Evolutionary conservation across 2,888 invertebrate species (phyloP), one percentile per base, ranked within the genome.

Genomic region (Listrodromus nycthemerus): DNA sequence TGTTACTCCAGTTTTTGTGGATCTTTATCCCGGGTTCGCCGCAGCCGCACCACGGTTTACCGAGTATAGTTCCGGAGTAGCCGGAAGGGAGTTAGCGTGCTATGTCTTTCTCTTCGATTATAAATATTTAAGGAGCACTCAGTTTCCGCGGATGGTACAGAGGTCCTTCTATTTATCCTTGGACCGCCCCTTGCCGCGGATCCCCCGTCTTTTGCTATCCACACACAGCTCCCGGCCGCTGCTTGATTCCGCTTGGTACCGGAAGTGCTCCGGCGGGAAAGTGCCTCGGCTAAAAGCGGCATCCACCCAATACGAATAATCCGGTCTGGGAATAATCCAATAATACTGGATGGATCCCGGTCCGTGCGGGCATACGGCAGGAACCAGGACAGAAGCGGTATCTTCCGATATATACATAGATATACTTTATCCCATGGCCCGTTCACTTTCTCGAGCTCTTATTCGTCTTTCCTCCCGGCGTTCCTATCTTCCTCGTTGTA

Each of bases 271-370:
- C 50, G 55, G 55, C 55, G 78, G 52, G 71, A 75, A 79, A 65
- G 74, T 70, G 74, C 70, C 70, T 10, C 63, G 55, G 75, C 78
- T 71, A 48, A 70, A 70, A 75, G 84, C 71, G 70, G 78, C 84
- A 81, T 84, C 78, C 75, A 74, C 65, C 81, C 84, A 84, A 84
- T 84, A 79, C 79, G 84, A 84, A 82, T 84, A 84, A 84, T 84
- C 84, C 84, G 66, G 66, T 66, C 82, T 63, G 58, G 79, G 83
- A 84, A 84, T 84, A 84, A 84, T 84, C 84, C 84, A 84, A 84
- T 84, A 84, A 84, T 84, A 82, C 84, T 82, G 66, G 84, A 66
- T 66, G 82, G 71, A 82, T 75, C 78, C 78, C 41, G 41, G 69
- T 78, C 70, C 73, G 75, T 63, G 21, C 71, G 80, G 75, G 63